A percentile compares a stretch with the other conserved stretches of the same genome.
phyloP scores from a whole-genome alignment of 2,888 invertebrate species.

The Cantharis rustica region DNA sequence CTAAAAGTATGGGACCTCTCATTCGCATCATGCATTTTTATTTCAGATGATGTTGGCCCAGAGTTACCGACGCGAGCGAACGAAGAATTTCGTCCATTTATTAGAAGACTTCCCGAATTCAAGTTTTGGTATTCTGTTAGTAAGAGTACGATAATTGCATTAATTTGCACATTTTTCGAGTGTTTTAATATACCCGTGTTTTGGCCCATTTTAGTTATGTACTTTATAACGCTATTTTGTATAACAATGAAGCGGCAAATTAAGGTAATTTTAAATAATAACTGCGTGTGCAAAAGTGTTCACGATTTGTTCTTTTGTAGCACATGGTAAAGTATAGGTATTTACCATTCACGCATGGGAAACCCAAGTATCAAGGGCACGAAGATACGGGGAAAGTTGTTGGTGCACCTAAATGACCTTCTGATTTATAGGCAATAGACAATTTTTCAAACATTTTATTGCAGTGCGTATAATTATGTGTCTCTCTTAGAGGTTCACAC shows the following conservation, averaged over 20 bases:
- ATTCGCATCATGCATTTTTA: not conserved
- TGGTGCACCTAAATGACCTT: slow-evolving; percentile 56
- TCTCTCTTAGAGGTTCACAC: not conserved
- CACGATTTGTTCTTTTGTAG: slow-evolving; percentile 63
- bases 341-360: slow-evolving; percentile 97
- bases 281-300: not conserved
- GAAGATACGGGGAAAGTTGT: slow-evolving; percentile 51
- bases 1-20: not conserved
- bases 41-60: slow-evolving; percentile 81
- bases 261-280: slow-evolving; percentile 69
- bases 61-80: slow-evolving; percentile 92
- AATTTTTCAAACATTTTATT: slow-evolving; percentile 15
- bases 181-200: slow-evolving; percentile 99
- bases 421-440: slow-evolving; percentile 31
- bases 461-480: not conserved
- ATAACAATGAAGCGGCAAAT: slow-evolving; percentile 99
- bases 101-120: slow-evolving; percentile 95
- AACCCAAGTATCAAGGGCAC: slow-evolving; percentile 88
- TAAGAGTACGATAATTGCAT: slow-evolving; percentile 89
- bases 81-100: slow-evolving; percentile 99
- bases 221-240: slow-evolving; percentile 97
- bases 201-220: slow-evolving; percentile 99
- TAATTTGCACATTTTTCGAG: slow-evolving; percentile 94
- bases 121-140: slow-evolving; percentile 99
- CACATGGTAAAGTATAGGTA: slow-evolving; percentile 99